Base-by-base conservation (phyloP, 2,888 invertebrate species). In the Brachynemurus nebulosus region DNA sequence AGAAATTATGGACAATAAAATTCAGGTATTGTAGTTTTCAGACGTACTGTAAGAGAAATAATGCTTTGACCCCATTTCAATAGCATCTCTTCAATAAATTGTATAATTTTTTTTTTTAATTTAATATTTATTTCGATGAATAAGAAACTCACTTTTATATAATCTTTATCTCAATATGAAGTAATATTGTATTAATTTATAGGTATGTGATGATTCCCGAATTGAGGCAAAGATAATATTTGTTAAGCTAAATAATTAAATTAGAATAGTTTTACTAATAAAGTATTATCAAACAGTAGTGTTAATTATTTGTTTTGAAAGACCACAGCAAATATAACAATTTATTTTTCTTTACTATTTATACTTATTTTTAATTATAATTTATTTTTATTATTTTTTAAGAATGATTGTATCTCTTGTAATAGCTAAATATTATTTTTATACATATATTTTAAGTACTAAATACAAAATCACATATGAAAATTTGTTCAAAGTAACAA, bases 321-420 rank as follows among this genome's bases (percentile, higher is more conserved):
- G 40, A 40, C 36, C 40, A 40, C 40, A 40, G 40, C 25, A 40
- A 40, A 19, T 11, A 25, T 40, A 40, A 37, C 20, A 37, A 37
- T 20, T 37, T 17, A 12, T 37, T 20, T 37, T 21, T 37, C 12
- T 37, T 37, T 37, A 19, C 37, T n/a, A 19, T 19, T 37, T 37
- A 33, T n/a, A 30, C 30, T 30, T 19, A 48, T 45, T 42, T n/a
- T n/a, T n/a, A n/a, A n/a, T n/a, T n/a, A n/a, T n/a, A n/a, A n/a
- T 46, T 53, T 38, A 35, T 56, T 53, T n/a, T 50, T 50, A 3
- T 50, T 48, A 11, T 37, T 37, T 17, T 37, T 20, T 37, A 19
- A 37, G 37, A 19, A 37, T 37, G 37, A 37, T 37, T 37, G 37
- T 37, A 20, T 14, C 18, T 37, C 20, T 18, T 17, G 12, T 37